Evolutionary conservation across 1,140 invertebrate genomes (phyloP), one percentile per base, ranked within the genome.

Genomic region (Oncopodura yosiiana): DNA sequence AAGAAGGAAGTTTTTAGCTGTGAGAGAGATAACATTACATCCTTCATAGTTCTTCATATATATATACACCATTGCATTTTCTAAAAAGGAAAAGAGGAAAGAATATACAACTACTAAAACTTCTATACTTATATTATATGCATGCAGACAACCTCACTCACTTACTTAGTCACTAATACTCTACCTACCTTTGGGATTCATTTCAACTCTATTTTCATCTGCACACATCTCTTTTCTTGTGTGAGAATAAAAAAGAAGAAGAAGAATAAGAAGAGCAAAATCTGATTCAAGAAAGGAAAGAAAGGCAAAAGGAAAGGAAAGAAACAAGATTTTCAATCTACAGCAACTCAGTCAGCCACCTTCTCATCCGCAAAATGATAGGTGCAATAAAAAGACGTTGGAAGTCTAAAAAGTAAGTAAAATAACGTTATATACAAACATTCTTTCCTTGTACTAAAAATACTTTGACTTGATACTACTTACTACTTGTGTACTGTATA

Each of bases 391-490:
- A 59, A 50, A 38, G 57, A 26, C 57, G 57, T 37, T 59, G 57
- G 57, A 59, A 59, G 48, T 59, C 57, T 12, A 59, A 59, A 48
- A 59, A 59, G 57, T 59, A 59, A 59, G 57, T 48, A 19, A n/a
- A 51, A 39, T 46, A 29, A 37, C n/a, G n/a, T n/a, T n/a, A n/a
- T n/a, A n/a, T n/a, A n/a, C n/a, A 8, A 9, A 34, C 32, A 34
- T 34, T 34, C 8, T 34, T 9, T 34, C n/a, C 32, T 34, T 9
- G 8, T 9, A 34, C 8, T 34, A n/a, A 8, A n/a, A 8, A 34
- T 34, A 9, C 8, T n/a, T 9, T 34, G 8, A 34, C 32, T 34
- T n/a, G 32, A 34, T 34, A n/a, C 32, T 9, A n/a, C 8, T 9
- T n/a, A n/a, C n/a, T n/a, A n/a, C n/a, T n/a, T n/a, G n/a, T n/a